Evolutionary conservation across 2,888 invertebrate species (phyloP).

Genomic region (Eucriotettix oculatus): DNA sequence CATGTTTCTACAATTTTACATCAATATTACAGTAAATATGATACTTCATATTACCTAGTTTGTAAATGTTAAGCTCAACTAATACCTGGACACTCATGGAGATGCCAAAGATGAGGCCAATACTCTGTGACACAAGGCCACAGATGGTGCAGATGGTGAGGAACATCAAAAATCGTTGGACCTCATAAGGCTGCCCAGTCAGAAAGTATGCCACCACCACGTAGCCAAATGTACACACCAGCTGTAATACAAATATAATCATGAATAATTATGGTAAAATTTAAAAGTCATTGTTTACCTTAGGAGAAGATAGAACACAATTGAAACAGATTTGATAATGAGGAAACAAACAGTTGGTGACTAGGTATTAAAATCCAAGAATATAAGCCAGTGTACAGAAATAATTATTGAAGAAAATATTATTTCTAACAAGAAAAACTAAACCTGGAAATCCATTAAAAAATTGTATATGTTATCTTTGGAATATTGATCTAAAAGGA

Average conservation of each 20-base stretch:
- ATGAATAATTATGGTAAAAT: too few species aligned
- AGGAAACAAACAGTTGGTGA: too few species aligned
- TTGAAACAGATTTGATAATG: too few species aligned
- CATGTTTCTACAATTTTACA: neutral
- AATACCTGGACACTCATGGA: constrained; percentile 58
- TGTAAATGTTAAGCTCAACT: neutral
- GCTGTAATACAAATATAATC: constrained; percentile 25
- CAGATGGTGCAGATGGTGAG: constrained; percentile 55
- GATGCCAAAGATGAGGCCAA: constrained; percentile 74
- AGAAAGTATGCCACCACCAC: constrained; percentile 65
- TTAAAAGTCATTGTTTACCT: too few species aligned
- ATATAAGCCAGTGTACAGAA: too few species aligned
- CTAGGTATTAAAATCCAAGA: too few species aligned
- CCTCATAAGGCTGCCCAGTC: constrained; percentile 72
- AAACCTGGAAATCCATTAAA: too few species aligned
- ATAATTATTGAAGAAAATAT: too few species aligned
- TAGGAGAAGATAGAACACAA: too few species aligned
- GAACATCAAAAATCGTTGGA: constrained; percentile 51
- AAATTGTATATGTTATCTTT: too few species aligned
- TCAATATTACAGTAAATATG: neutral
- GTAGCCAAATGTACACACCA: constrained; percentile 57
- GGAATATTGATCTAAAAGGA: too few species aligned
- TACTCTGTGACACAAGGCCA: constrained; percentile 69
- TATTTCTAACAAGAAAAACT: too few species aligned
- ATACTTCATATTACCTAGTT: neutral